These are phyloP conservation scores for Cyclopterus lumpus DNA, from an alignment of 2,797 vertebrate species.

Conservation along the genomic window DNA sequence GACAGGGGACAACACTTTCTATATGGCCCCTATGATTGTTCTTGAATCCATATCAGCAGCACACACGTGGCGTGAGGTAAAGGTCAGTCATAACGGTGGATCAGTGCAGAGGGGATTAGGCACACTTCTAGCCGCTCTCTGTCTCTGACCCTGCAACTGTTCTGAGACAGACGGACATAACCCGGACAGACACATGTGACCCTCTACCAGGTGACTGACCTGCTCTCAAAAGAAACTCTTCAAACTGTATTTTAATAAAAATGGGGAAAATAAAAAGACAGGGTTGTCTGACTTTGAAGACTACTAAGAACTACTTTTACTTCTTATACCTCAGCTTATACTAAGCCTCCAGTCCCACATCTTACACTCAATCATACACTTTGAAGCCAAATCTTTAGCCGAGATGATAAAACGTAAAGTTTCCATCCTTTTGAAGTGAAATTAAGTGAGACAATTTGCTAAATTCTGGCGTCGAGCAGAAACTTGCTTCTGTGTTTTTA, in stretches of 20 bases:
- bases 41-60: conserved; percentile 2
- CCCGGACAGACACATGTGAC: conserved; percentile 50
- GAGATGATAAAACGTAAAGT: background rate
- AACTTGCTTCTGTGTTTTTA: background rate
- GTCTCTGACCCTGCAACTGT: no score
- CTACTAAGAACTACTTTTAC: background rate
- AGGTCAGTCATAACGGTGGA: conserved; percentile 35
- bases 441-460: conserved; percentile 24
- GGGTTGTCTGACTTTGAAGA: conserved; percentile 8
- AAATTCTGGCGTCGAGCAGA: background rate
- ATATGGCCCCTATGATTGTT: background rate
- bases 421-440: conserved; percentile 23
- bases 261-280: background rate
- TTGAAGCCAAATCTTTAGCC: conserved; percentile 16
- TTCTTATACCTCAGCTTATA: conserved; percentile 10
- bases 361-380: conserved; percentile 13
- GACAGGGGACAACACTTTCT: no score
- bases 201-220: conserved; percentile 9
- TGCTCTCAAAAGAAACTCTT: conserved; percentile 12
- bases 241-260: background rate
- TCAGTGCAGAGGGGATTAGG: conserved; percentile 73
- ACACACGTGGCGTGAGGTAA: background rate
- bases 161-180: no score
- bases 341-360: conserved; percentile 15
- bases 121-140: conserved; percentile 25